These are phyloP conservation scores for Lithophane semibrunnea DNA, from an alignment of 2,888 invertebrate species.

Conservation along the genomic window DNA sequence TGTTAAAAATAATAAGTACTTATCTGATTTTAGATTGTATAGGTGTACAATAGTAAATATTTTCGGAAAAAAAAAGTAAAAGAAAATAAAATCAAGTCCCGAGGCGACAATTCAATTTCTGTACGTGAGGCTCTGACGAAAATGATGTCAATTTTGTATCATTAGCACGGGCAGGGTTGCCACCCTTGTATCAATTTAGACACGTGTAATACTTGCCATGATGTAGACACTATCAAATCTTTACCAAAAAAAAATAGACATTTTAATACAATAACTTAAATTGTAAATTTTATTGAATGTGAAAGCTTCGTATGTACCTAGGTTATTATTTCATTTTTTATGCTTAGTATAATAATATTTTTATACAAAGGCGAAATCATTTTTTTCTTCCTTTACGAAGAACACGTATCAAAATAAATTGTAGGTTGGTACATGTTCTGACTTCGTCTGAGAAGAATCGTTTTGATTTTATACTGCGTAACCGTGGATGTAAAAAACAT, in stretches of 20 bases:
- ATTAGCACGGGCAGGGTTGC: slow-evolving; percentile 71
- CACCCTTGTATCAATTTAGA: slow-evolving; percentile 33
- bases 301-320: not conserved
- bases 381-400: not conserved
- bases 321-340: not conserved
- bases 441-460: not conserved
- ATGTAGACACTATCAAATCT: not conserved
- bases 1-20: not conserved
- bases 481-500: not conserved
- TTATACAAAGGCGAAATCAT: not conserved
- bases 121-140: slow-evolving; percentile 70
- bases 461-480: not conserved
- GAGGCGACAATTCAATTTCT: slow-evolving; percentile 70
- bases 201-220: not conserved
- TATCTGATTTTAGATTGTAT: not conserved
- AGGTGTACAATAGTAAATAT: slow-evolving; percentile 30
- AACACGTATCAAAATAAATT: not conserved
- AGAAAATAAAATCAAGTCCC: slow-evolving; percentile 60
- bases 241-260: not conserved
- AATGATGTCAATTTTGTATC: slow-evolving; percentile 80
- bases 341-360: not conserved
- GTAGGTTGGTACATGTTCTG: not conserved
- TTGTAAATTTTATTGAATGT: not conserved
- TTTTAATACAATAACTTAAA: not conserved
- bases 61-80: slow-evolving; percentile 22